A percentile compares a stretch with the other conserved stretches of the same genome.
Conservation (phyloP, 2,888 invertebrate genomes). For the Parascotia fuliginaria region DNA sequence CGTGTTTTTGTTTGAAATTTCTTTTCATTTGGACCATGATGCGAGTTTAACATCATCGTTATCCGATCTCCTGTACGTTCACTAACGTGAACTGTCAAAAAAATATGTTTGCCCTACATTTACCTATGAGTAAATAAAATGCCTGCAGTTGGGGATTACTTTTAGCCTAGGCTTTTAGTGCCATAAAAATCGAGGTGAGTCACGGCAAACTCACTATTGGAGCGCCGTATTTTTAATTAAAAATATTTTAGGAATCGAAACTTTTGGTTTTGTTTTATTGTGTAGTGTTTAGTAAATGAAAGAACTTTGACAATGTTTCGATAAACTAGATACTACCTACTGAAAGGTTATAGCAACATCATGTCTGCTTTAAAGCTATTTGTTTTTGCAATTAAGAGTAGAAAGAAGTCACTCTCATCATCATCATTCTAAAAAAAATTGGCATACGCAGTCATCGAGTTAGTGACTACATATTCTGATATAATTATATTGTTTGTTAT, state of each 20-base stretch:
- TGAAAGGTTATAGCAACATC: no score
- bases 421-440: no score
- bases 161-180: slow-evolving; percentile 52
- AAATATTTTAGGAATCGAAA: slow-evolving; percentile 52
- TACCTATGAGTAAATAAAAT: slow-evolving; percentile 48
- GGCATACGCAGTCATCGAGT: no score
- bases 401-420: no score
- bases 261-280: slow-evolving; percentile 40
- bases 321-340: no score
- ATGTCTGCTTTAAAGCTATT: no score
- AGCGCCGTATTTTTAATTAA: slow-evolving; percentile 63
- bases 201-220: slow-evolving; percentile 49
- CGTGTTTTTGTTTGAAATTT: not conserved
- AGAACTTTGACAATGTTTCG: no score
- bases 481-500: no score
- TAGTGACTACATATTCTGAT: no score
- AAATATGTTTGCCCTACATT: slow-evolving; percentile 36
- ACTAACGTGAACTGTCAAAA: slow-evolving; percentile 18
- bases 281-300: slow-evolving; percentile 7
- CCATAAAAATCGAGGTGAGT: slow-evolving; percentile 55
- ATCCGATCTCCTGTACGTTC: slow-evolving; percentile 26
- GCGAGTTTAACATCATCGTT: slow-evolving; percentile 24
- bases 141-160: slow-evolving; percentile 49
- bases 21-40: slow-evolving; percentile 21
- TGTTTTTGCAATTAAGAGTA: no score